Base-by-base conservation (phyloP, 2,113 vertebrate species). In the Lycaon pictus region DNA sequence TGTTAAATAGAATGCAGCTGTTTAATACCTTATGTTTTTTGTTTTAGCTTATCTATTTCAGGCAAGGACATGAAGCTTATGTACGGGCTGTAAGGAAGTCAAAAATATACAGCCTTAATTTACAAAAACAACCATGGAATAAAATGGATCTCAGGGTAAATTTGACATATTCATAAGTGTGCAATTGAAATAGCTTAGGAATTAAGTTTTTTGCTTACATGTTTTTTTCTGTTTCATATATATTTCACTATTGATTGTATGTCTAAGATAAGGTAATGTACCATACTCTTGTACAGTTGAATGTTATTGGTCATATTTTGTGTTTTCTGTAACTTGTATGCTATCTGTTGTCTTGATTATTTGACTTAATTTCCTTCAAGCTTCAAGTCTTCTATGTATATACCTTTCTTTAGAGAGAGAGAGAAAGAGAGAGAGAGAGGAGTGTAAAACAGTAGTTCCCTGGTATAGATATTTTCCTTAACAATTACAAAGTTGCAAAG, bases 61-160 rank as follows among this genome's bases (percentile, higher is more conserved):
- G 99, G 93, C 99, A 99, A 98, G 99, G 99, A 85, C 99, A 99
- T 88, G 99, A 99, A 99, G 99, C 99, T 76, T 99, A 99, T 19
- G 99, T 99, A n/a, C 98, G 99, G 62, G 99, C 99, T 17, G 99
- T 99, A 76, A 99, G 99, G 95, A 99, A 99, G 98, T 99, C 99
- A 96, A 99, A 99, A 98, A 99, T 99, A 96, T 99, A 99, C 98
- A 99, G 99, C 90, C 98, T 99, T 98, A 99, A 99, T 98, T 99
- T 99, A 98, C 99, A 99, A 98, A 99, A 99, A 97, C 99, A 99
- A 98, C 99, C 99, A 25, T 99, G 99, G 99, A 99, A 99, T 98
- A 99, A 99, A 99, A 99, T 99, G 97, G 99, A 99, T 98, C 99
- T 99, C 99, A 99, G 99, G 99, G 99, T 99, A 98, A 97, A 96